These are phyloP conservation scores for Heliconius hortense DNA, from an alignment of 2,888 invertebrate genomes.

Conservation along the genomic window DNA sequence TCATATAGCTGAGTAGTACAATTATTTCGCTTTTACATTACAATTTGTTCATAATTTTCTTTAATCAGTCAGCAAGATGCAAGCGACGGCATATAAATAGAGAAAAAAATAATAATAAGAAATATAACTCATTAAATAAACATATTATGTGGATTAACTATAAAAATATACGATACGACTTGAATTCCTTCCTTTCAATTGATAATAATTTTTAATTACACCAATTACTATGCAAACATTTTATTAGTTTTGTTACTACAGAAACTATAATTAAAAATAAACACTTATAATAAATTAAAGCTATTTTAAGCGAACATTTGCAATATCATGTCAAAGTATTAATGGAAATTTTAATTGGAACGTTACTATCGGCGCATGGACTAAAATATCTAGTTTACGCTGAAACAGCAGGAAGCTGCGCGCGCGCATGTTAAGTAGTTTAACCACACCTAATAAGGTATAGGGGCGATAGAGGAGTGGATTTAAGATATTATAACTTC, in stretches of 20 bases:
- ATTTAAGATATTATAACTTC: conserved; percentile 14
- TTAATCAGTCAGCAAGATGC: neutral
- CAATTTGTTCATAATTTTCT: neutral
- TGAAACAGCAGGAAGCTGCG: conserved; percentile 39
- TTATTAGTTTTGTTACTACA: neutral
- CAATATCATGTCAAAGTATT: conserved; percentile 35
- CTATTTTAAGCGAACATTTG: conserved; percentile 30
- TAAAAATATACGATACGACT: conserved; percentile 8
- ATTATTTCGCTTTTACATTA: neutral
- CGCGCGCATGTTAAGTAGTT: conserved; percentile 26
- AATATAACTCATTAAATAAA: neutral
- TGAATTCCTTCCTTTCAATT: neutral
- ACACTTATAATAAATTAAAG: conserved; percentile 18
- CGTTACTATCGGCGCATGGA: conserved; percentile 36
- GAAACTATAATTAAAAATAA: conserved; percentile 17
- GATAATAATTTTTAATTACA: conserved; percentile 23
- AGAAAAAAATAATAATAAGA: neutral
- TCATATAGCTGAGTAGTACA: neutral
- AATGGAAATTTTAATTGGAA: conserved; percentile 41
- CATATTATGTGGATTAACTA: conserved; percentile 2
- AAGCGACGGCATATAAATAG: neutral
- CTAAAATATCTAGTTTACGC: conserved; percentile 42
- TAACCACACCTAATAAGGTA: conserved; percentile 38
- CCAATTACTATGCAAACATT: neutral
- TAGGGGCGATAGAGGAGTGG: conserved; percentile 21